Evolutionary conservation across 1,140 invertebrate genomes (phyloP).

Genomic region (Habropoda laboriosa): DNA sequence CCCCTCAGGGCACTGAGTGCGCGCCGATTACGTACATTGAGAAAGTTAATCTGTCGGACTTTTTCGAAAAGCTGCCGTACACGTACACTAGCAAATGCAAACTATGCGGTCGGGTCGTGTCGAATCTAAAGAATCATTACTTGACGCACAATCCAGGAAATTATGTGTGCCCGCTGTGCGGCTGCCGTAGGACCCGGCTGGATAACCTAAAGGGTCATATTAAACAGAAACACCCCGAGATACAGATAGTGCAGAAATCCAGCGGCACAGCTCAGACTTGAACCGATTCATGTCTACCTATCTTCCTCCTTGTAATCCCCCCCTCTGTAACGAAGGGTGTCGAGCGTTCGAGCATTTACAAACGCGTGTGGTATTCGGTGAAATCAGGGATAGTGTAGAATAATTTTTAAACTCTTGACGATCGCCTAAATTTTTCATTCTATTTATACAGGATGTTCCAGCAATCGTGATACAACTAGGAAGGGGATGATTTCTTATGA

Average conservation of each 20-base stretch:
- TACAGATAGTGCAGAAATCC: constrained; percentile 55
- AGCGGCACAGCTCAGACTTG: constrained; percentile 24
- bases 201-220: constrained; percentile 89
- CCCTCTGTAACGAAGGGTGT: neutral
- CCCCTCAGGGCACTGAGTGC: constrained; percentile 71
- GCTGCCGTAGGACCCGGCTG: constrained; percentile 86
- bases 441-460: no score
- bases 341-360: constrained; percentile 7
- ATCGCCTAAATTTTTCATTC: no score
- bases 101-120: constrained; percentile 87
- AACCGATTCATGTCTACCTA: neutral
- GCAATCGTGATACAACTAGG: no score
- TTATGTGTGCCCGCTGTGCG: constrained; percentile 87
- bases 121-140: constrained; percentile 88
- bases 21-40: constrained; percentile 71
- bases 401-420: no score
- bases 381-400: no score
- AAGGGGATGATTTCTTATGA: no score
- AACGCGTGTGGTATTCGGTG: neutral
- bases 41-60: constrained; percentile 73
- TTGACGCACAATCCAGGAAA: constrained; percentile 88
- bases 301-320: neutral
- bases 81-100: constrained; percentile 81
- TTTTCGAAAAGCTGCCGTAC: constrained; percentile 72
- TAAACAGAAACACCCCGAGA: constrained; percentile 85